A percentile compares a stretch with the other conserved stretches of the same genome.
Conservation (phyloP, 2,888 invertebrate species). For the Chloromyia formosa region DNA sequence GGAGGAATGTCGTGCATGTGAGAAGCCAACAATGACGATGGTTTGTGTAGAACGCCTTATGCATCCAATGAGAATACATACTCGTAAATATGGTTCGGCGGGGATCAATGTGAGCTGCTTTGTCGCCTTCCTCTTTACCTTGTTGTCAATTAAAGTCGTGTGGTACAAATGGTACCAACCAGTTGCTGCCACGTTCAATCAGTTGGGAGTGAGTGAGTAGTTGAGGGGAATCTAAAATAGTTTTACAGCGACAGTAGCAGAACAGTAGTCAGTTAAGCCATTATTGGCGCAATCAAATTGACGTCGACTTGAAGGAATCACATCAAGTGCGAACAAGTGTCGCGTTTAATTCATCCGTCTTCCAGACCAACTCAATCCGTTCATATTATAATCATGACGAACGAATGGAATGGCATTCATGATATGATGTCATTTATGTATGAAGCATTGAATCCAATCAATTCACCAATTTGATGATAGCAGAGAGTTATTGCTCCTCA, state of each 20-base stretch:
- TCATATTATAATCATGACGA: too few species aligned
- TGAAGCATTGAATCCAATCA: conserved; percentile 23
- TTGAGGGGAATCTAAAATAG: neutral
- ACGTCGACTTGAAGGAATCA: conserved; percentile 35
- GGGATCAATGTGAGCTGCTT: conserved; percentile 11
- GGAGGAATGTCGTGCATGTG: neutral
- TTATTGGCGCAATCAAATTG: conserved; percentile 33
- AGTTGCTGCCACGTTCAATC: conserved; percentile 31
- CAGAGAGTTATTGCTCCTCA: neutral
- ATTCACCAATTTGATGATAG: conserved; percentile 5
- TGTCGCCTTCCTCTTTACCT: conserved; percentile 20
- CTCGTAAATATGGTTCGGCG: neutral
- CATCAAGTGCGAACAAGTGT: conserved; percentile 38
- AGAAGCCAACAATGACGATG: conserved; percentile 9
- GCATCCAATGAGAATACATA: neutral
- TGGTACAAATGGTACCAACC: conserved; percentile 38
- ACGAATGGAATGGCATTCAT: neutral
- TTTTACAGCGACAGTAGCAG: neutral
- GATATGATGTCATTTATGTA: conserved; percentile 34
- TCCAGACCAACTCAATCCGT: neutral
- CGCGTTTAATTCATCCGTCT: neutral
- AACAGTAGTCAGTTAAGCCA: conserved; percentile 1
- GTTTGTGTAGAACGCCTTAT: neutral
- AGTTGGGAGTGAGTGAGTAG: conserved; percentile 7
- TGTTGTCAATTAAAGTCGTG: conserved; percentile 17